Evolutionary conservation across 2,113 vertebrate species (phyloP), one percentile per base, ranked within the genome.

Genomic region (Crypturellus undulatus): DNA sequence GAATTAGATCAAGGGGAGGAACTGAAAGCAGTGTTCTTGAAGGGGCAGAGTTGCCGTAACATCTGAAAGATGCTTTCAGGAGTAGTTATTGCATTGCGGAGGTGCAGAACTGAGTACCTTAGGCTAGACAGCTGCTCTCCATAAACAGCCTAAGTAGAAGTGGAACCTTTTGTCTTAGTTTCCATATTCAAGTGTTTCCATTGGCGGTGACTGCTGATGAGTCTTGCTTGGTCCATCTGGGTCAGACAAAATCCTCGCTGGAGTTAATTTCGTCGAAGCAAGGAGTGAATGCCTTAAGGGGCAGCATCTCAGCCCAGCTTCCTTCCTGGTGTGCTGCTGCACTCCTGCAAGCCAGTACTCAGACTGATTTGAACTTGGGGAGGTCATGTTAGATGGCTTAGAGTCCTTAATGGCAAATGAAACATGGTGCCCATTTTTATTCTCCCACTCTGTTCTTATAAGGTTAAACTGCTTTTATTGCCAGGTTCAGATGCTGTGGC

Each of bases 1-100:
- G 71, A 86, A 54, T 71, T 70, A 79, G 90, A 93, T 93, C 90
- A 90, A 94, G 65, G 88, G 16, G 56, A 84, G 13, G 51, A 79
- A 65, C 25, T 75, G 78, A 84, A 87, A 78, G 79, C 62, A 91
- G 56, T 36, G 3, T 20, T 89, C 56, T 36, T 54, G 78, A 79
- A 84, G 70, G 40, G 62, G 52, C 16, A 77, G 59, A 73, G 79
- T 67, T 26, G 22, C 73, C 75, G 65, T 36, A 65, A 89, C 62
- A 67, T 30, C 42, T 45, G 40, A 89, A 89, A 91, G 82, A 71
- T 65, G 26, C 9, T 40, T 95, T 84, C 67, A 62, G 73, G 45
- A 60, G 36, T 42, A 78, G 69, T 36, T 73, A 47, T 1, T 0
- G 1, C 71, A 32, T 3, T 34, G 69, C 20, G 62, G 51, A 63